Conservation (phyloP, 2,888 invertebrate genomes). For the Apantesis nais region DNA sequence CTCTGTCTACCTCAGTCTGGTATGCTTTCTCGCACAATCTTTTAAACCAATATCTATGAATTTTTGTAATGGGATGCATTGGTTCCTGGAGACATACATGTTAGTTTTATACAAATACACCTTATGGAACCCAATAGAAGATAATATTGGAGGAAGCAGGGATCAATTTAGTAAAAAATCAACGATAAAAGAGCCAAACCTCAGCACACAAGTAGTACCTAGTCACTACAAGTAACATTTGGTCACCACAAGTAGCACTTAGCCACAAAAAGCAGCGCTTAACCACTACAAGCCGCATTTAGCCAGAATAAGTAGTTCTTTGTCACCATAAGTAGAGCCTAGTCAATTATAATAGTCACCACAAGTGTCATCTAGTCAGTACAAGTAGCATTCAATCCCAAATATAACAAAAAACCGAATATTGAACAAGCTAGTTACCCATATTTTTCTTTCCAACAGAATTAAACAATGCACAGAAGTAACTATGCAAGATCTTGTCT, state of each 20-base stretch:
- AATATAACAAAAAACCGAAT: too few species aligned
- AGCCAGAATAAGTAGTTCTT: neutral
- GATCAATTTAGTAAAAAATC: too few species aligned
- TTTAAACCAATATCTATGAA: too few species aligned
- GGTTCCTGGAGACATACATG: too few species aligned
- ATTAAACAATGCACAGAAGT: constrained; percentile 94
- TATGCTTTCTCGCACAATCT: too few species aligned
- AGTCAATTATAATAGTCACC: neutral
- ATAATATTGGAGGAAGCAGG: too few species aligned
- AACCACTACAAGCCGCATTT: neutral
- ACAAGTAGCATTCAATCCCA: too few species aligned
- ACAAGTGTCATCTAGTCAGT: neutral
- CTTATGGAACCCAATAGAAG: too few species aligned
- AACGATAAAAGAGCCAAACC: too few species aligned
- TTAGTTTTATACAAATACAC: too few species aligned
- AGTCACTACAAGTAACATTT: neutral
- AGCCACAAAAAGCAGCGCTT: neutral
- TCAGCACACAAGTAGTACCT: neutral
- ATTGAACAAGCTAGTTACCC: neutral
- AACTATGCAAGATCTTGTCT: constrained; percentile 90
- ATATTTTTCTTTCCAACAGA: constrained; percentile 67
- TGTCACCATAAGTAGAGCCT: neutral
- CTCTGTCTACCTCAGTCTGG: too few species aligned
- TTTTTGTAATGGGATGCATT: too few species aligned
- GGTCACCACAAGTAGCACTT: neutral